These are phyloP conservation scores for Lagorchestes hirsutus DNA, from an alignment of 2,797 vertebrate genomes.

Conservation along the genomic window DNA sequence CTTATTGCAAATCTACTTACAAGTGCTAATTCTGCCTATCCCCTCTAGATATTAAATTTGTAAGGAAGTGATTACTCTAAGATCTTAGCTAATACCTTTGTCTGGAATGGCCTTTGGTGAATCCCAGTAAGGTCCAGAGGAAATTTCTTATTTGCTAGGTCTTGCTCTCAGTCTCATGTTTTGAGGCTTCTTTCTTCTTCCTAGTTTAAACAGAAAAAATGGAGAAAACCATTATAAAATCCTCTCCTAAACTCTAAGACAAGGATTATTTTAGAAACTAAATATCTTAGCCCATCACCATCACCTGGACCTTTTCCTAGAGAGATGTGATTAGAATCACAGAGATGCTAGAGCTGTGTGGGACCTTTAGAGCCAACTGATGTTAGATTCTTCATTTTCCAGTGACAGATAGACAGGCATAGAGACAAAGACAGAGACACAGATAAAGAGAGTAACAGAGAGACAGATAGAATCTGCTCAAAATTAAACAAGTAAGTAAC, in stretches of 20 bases:
- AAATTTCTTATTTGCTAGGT: neutral
- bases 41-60: neutral
- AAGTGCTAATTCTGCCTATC: neutral
- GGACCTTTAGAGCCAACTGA: neutral
- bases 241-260: neutral
- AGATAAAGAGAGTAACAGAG: neutral
- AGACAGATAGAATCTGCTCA: neutral
- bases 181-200: neutral
- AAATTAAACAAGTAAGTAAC: neutral
- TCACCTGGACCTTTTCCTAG: neutral
- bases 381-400: neutral
- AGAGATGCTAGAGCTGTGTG: neutral
- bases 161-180: neutral
- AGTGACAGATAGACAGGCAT: neutral
- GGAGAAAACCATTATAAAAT: neutral
- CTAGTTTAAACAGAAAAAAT: neutral
- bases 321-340: neutral
- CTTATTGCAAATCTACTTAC: neutral
- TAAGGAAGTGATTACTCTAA: neutral
- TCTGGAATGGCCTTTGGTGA: neutral
- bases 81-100: neutral
- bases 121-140: neutral
- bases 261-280: neutral
- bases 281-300: neutral
- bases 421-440: neutral